A percentile compares a stretch with the other conserved stretches of the same genome.
Evolutionary conservation across 2,113 vertebrate genomes (phyloP).

Genomic region (Amia ocellicauda): DNA sequence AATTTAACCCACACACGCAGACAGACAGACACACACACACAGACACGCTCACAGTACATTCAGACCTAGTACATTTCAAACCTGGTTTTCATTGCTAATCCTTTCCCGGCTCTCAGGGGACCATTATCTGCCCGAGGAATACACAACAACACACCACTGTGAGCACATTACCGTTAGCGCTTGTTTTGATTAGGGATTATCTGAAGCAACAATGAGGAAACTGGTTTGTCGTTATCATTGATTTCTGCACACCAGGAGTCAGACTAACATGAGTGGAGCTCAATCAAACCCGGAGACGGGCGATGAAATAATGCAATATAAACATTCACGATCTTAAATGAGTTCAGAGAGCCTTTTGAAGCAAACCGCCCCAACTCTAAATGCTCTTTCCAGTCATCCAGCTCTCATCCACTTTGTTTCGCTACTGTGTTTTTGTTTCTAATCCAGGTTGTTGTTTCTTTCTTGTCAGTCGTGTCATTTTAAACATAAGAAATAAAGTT

Average conservation of each 20-base stretch:
- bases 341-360: conserved; percentile 32
- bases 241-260: conserved; percentile 47
- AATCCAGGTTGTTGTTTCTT: no score
- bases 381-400: neutral
- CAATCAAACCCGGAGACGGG: conserved; percentile 30
- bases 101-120: conserved; percentile 53
- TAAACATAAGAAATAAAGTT: no score
- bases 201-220: conserved; percentile 50
- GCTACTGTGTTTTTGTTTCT: no score
- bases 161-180: conserved; percentile 36
- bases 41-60: conserved; percentile 33
- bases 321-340: conserved; percentile 38
- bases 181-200: conserved; percentile 63
- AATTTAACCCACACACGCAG: no score
- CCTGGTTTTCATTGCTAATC: conserved; percentile 59
- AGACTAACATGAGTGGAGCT: conserved; percentile 8
- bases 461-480: no score
- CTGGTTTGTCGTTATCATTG: conserved; percentile 42
- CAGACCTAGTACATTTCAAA: conserved; percentile 57
- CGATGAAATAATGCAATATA: conserved; percentile 12
- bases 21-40: conserved; percentile 16
- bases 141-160: conserved; percentile 41
- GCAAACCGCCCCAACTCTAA: conserved; percentile 5
- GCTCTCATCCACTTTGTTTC: no score
- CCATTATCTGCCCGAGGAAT: conserved; percentile 43